phyloP scores from a whole-genome alignment of 2,113 vertebrate species.

The Rynchops niger region DNA sequence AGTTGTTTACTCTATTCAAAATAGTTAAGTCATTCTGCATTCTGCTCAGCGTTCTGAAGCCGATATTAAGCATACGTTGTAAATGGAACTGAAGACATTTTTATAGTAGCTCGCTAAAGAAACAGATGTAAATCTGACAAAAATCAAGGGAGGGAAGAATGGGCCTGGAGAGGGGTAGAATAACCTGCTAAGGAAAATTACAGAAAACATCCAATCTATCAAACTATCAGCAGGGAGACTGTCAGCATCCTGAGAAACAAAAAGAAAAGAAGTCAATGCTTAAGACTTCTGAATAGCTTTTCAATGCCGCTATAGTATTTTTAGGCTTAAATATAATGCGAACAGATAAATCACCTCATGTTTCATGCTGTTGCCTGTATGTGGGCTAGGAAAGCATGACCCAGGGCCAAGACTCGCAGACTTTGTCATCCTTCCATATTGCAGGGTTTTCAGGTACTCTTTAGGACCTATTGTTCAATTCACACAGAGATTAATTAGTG shows the following conservation, averaged over 20 bases:
- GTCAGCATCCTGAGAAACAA: neutral
- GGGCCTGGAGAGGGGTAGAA: neutral
- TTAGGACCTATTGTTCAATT: neutral
- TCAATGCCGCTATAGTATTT: neutral
- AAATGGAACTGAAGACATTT: constrained; percentile 4
- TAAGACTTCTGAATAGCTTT: constrained; percentile 12
- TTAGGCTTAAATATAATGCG: constrained; percentile 14
- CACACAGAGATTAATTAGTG: neutral
- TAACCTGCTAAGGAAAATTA: constrained; percentile 17
- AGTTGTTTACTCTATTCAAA: neutral
- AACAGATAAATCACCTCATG: constrained; percentile 7
- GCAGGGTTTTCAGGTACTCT: neutral
- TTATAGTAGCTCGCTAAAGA: neutral
- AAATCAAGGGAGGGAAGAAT: constrained; percentile 2
- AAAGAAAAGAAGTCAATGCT: neutral
- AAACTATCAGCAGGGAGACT: constrained; percentile 25
- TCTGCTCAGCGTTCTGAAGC: neutral
- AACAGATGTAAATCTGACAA: constrained; percentile 52
- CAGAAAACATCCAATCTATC: constrained; percentile 44
- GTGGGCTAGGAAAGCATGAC: neutral
- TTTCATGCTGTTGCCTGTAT: neutral
- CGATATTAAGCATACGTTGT: neutral
- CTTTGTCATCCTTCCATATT: neutral
- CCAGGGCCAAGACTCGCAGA: neutral
- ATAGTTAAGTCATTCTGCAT: neutral